Evolutionary conservation across 2,113 vertebrate species (phyloP), one percentile per base, ranked within the genome.

Genomic region (Benitochromis conjunctus): DNA sequence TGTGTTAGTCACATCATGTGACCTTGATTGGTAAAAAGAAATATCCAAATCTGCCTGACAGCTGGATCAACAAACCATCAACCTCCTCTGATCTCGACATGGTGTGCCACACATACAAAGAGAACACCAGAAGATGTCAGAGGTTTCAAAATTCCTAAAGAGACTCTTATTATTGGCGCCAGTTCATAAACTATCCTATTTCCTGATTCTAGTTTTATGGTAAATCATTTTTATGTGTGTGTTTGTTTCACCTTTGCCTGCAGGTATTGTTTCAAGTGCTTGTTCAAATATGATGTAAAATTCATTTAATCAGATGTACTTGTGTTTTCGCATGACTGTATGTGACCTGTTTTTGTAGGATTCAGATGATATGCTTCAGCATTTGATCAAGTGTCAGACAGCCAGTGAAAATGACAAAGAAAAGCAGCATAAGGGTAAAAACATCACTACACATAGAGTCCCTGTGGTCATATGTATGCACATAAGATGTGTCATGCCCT

Each of bases 341-440:
- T 66, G 5, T 55, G 46, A 54, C 12, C 41, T 55, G 12, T 79
- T 89, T 74, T 34, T 57, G 12, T 78, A 91, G 86, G 56, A 36
- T 5, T 19, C 9, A 1, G 6, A 7, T 34, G 91, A 90, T 64
- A 64, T 64, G 60, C 60, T 91, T 66, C 89, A 91, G 31, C 3
- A 64, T 10, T 64, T 92, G 86, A 80, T 85, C 26, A 53, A 87
- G 58, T 80, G 77, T 76, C 60, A 64, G 60, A 64, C 66, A 88
- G 10, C 36, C n/a, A 36, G 46, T 19, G 43, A 9, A 18, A 21
- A 55, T 36, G 54, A 11, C 0, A 64, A 64, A 64, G 60, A 82
- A 76, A 62, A 80, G 31, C 24, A 80, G 36, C 77, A 83, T 11
- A 81, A 76, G 3, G 89, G 90, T 92, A 88, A 89, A 60, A 19